Evolutionary conservation across 2,888 invertebrate species (phyloP).

Genomic region (Chalcosyrphus nemorum): DNA sequence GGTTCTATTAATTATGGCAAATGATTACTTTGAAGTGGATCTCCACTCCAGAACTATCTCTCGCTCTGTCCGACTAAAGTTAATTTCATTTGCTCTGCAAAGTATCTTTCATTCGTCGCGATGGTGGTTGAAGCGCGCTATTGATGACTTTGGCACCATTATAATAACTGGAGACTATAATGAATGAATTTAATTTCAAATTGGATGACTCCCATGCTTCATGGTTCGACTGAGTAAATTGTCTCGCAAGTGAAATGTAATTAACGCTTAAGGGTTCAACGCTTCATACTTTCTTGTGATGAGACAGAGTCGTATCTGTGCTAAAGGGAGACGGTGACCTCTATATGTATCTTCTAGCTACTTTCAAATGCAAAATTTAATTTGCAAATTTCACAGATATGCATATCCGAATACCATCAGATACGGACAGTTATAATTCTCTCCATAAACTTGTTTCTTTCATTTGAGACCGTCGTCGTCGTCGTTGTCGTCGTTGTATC

Average conservation of each 20-base stretch:
- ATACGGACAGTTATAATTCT: background rate
- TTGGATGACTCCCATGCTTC: conserved; percentile 3
- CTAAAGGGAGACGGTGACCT: background rate
- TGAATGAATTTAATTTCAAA: conserved; percentile 55
- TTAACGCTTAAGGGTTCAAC: conserved; percentile 9
- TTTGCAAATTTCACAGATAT: background rate
- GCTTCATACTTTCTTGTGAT: background rate
- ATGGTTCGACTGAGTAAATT: background rate
- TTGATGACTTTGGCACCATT: conserved; percentile 43
- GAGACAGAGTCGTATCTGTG: background rate
- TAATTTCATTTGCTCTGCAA: background rate
- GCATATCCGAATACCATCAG: background rate
- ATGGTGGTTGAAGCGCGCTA: background rate
- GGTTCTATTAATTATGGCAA: conserved; percentile 37
- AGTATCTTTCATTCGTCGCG: background rate
- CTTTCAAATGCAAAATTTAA: background rate
- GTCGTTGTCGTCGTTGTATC: background rate
- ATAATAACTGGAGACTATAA: conserved; percentile 45
- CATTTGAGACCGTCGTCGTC: too few species aligned
- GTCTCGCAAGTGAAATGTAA: background rate
- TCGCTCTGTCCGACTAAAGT: background rate
- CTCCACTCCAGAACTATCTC: background rate
- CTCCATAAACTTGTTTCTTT: conserved; percentile 21
- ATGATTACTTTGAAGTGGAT: conserved; percentile 19
- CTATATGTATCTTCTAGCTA: too few species aligned